phyloP scores from a whole-genome alignment of 2,113 vertebrate species.

The Sebastes schlegelii region DNA sequence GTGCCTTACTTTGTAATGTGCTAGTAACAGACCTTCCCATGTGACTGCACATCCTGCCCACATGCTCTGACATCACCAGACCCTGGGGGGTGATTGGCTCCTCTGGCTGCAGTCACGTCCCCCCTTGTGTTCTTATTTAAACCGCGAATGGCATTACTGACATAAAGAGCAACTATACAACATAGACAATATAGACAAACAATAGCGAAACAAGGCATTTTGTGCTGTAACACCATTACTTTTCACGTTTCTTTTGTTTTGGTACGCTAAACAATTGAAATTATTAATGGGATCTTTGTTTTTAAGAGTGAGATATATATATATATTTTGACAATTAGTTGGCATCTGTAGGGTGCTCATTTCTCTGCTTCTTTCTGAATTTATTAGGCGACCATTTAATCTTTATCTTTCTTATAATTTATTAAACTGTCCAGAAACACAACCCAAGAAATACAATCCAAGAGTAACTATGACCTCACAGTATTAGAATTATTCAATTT shows the following conservation, averaged over 20 bases:
- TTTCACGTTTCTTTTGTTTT: slow-evolving; percentile 38
- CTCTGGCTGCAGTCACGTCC: slow-evolving; percentile 75
- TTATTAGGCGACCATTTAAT: slow-evolving; percentile 49
- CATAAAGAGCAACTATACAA: slow-evolving; percentile 50
- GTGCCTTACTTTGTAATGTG: slow-evolving; percentile 80
- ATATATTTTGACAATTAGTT: slow-evolving; percentile 46
- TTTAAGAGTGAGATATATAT: slow-evolving; percentile 42
- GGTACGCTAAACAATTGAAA: slow-evolving; percentile 34
- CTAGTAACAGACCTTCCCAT: slow-evolving; percentile 80
- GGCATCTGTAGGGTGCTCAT: slow-evolving; percentile 45
- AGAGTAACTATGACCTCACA: slow-evolving; percentile 31
- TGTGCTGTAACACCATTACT: slow-evolving; percentile 49
- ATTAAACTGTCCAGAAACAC: slow-evolving; percentile 51
- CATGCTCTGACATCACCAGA: slow-evolving; percentile 75
- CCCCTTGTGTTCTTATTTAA: slow-evolving; percentile 56
- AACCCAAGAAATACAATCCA: slow-evolving; percentile 23
- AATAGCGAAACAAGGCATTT: slow-evolving; percentile 43
- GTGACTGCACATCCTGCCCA: slow-evolving; percentile 82
- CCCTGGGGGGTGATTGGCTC: slow-evolving; percentile 54
- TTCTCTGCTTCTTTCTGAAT: slow-evolving; percentile 49
- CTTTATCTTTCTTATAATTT: slow-evolving; percentile 66
- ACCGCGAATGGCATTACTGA: slow-evolving; percentile 42
- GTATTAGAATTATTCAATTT: slow-evolving; percentile 31
- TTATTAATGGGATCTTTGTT: slow-evolving; percentile 40
- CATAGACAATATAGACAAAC: slow-evolving; percentile 29